These are phyloP conservation scores for Drosophila teissieri DNA, from an alignment of 1,140 invertebrate genomes.

Conservation along the genomic window DNA sequence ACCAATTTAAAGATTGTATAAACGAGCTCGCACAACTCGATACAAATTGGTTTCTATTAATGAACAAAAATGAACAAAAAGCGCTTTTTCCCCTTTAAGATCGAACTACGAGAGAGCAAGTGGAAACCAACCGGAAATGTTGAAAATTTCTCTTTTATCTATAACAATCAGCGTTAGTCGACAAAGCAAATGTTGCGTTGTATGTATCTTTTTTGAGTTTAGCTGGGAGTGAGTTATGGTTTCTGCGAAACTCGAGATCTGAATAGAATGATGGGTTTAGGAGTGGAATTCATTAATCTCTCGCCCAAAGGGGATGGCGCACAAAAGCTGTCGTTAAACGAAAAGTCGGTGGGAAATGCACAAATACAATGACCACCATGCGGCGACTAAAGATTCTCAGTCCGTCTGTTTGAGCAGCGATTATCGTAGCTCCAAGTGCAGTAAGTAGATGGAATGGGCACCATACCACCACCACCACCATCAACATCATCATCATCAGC, in stretches of 20 bases:
- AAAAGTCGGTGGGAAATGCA: conserved; percentile 59
- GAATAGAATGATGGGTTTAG: conserved; percentile 39
- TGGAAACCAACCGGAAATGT: conserved; percentile 58
- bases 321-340: conserved; percentile 47
- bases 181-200: conserved; percentile 21
- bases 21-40: conserved; percentile 22
- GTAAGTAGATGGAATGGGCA: conserved; percentile 11
- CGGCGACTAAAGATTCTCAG: conserved; percentile 21
- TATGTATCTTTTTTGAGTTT: conserved; percentile 1
- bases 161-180: conserved; percentile 19
- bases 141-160: conserved; percentile 69
- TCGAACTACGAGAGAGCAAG: background rate
- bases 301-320: conserved; percentile 23
- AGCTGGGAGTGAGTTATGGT: conserved; percentile 23
- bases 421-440: conserved; percentile 53
- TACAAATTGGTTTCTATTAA: conserved; percentile 75
- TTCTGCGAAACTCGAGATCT: conserved; percentile 61
- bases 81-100: conserved; percentile 29
- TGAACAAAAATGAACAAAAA: conserved; percentile 57
- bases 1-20: conserved; percentile 16
- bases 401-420: conserved; percentile 48
- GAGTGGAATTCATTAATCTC: conserved; percentile 75
- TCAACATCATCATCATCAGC: conserved; percentile 14
- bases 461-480: conserved; percentile 21
- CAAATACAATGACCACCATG: conserved; percentile 45